Evolutionary conservation across 2,797 vertebrate genomes (phyloP), one percentile per base, ranked within the genome.

Genomic region (Anguilla megastoma): DNA sequence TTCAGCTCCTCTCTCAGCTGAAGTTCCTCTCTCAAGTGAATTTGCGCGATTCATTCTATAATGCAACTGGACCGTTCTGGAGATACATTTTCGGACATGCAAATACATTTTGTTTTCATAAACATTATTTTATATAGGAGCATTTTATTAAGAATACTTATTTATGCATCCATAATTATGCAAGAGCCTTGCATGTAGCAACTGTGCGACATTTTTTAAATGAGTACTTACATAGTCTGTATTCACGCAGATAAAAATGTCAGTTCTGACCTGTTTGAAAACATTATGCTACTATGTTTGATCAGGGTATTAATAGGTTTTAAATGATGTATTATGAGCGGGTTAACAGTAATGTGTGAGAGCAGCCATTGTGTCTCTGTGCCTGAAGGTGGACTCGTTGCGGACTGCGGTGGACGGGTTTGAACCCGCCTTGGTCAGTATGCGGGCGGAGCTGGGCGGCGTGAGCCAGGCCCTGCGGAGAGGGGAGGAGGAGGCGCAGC

Each of bases 401-500:
- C 96, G 95, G 88, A 90, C 95, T 48, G 92, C 95, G 0, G 94
- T 97, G 87, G 97, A 96, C 54, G 95, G 96, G 7, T 93, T 99
- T 83, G 97, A 99, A 91, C 96, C 97, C 0, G 93, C 95, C 1
- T 91, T 98, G 90, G 95, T 95, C 80, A 94, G 95, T 86, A 93
- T 96, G 5, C 96, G 97, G 86, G 95, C 96, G 89, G 98, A 98
- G 87, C 94, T 98, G 90, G 97, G 97, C 45, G 93, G 93, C 16
- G 96, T 95, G 0, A 93, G 97, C 88, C 94, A 94, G 69, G 95
- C 96, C 0, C 94, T 98, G 92, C 96, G 95, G 92, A 96, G 96
- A 88, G 97, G 97, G 0, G 98, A 98, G 92, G 95, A 92, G 4
- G 97, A 98, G 95, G 96, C 97, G 1, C 96, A 94, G 89, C 95